Base-by-base conservation (phyloP, 2,888 invertebrate species). In the Limnephilus rhombicus region DNA sequence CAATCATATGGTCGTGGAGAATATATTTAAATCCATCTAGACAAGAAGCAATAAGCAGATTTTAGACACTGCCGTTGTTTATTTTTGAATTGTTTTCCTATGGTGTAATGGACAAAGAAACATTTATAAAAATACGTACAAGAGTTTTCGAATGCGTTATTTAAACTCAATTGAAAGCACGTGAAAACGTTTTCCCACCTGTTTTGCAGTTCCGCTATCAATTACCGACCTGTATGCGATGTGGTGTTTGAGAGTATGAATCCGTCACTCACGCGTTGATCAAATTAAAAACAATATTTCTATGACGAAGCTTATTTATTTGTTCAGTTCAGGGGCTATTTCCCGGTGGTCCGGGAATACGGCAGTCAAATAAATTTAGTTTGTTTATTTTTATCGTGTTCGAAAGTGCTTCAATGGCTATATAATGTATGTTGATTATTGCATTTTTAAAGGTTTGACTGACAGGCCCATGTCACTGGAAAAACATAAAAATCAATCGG, bases 241-340 rank as follows among this genome's bases (percentile, higher is more conserved):
- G 68, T 5, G 18, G 68, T 7, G 68, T 18, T 24, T 9, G 82
- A 82, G 31, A 18, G 37, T n/a, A 45, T n/a, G n/a, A 37, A 85
- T 37, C n/a, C 83, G 82, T 83, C 85, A 82, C 49, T 85, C 45
- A 90, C 5, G 37, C 37, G 31, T 37, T 85, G 80, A 86, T 91
- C 85, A 81, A 81, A 85, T 85, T 90, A 92, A 89, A 90, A 90
- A 90, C 86, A 86, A 92, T 86, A 89, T 85, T 80, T 85, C 85
- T 90, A 92, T 86, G 92, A 88, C 37, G 90, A 90, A 88, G 88
- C 88, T 85, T 92, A 92, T 92, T 92, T 92, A 92, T 92, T 92
- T 91, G 91, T 92, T 81, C 53, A 81, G 86, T 91, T 49, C 88
- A 53, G 92, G 91, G 86, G 90, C 85, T 90, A 91, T 92, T 91